Conservation (phyloP, 2,888 invertebrate species). For the Malachius bipustulatus region DNA sequence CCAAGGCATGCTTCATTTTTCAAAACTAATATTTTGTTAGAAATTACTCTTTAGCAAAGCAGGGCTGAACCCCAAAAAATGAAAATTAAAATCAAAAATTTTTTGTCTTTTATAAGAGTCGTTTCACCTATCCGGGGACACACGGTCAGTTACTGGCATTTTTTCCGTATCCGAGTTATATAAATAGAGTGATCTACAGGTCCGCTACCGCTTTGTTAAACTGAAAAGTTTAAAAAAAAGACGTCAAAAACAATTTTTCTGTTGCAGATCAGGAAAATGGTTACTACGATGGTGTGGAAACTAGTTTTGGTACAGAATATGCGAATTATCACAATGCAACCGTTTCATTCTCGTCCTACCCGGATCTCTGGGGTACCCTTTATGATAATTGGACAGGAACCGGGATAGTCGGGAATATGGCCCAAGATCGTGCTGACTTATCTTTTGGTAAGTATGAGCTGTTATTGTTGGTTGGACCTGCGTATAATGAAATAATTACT, state of each 20-base stretch:
- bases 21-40: too few species aligned
- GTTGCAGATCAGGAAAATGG: conserved; percentile 9
- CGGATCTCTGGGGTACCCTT: conserved; percentile 53
- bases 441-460: conserved; percentile 51
- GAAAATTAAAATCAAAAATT: too few species aligned
- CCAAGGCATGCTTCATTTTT: too few species aligned
- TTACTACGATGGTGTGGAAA: conserved; percentile 43
- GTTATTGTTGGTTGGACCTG: too few species aligned
- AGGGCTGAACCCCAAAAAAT: too few species aligned
- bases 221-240: not conserved
- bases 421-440: conserved; percentile 48
- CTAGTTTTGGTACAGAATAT: conserved; percentile 41
- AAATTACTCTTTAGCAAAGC: too few species aligned
- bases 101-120: too few species aligned
- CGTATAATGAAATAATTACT: too few species aligned
- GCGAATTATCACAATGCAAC: conserved; percentile 38
- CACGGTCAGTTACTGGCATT: too few species aligned
- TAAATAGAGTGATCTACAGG: too few species aligned
- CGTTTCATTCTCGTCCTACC: conserved; percentile 39
- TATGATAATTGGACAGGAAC: conserved; percentile 52
- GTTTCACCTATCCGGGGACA: too few species aligned
- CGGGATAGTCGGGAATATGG: conserved; percentile 52
- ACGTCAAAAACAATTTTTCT: conserved; percentile 3
- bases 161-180: too few species aligned
- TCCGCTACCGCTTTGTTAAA: not conserved